These are phyloP conservation scores for Sinocyclocheilus anshuiensis DNA, from an alignment of 2,113 vertebrate genomes.

Conservation along the genomic window DNA sequence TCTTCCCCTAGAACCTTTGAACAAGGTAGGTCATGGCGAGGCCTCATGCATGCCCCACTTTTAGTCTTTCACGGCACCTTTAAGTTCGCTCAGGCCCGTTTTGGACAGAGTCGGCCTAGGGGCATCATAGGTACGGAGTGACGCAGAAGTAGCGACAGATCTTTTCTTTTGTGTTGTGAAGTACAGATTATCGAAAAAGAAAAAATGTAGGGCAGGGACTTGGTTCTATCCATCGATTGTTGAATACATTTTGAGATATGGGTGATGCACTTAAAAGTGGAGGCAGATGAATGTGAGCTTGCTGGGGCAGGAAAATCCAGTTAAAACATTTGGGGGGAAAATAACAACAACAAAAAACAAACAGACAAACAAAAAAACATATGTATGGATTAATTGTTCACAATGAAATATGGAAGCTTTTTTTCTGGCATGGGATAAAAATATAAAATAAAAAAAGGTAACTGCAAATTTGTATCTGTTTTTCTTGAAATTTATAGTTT, in stretches of 20 bases:
- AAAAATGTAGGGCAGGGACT: background rate
- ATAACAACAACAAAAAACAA: too few relatives aligned
- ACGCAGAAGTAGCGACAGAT: constrained; percentile 35
- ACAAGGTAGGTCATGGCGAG: constrained; percentile 82
- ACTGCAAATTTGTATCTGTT: too few relatives aligned
- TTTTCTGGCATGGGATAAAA: too few relatives aligned
- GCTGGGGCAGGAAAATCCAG: background rate
- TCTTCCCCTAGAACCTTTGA: constrained; percentile 75
- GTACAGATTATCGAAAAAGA: background rate
- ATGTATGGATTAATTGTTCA: too few relatives aligned
- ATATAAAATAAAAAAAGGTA: too few relatives aligned
- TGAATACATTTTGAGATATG: constrained; percentile 27
- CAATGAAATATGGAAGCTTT: too few relatives aligned
- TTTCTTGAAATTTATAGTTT: too few relatives aligned
- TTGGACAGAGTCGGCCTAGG: constrained; percentile 56
- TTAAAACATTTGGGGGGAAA: too few relatives aligned
- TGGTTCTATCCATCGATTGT: background rate
- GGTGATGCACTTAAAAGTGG: background rate
- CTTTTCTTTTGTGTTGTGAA: constrained; percentile 23
- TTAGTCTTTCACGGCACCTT: constrained; percentile 81
- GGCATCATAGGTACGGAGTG: constrained; percentile 53
- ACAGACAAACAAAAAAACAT: too few relatives aligned
- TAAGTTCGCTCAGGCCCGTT: constrained; percentile 72
- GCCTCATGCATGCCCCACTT: constrained; percentile 78
- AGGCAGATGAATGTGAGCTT: background rate